Conservation (phyloP, 2,888 invertebrate genomes). For the Panopea generosa region DNA sequence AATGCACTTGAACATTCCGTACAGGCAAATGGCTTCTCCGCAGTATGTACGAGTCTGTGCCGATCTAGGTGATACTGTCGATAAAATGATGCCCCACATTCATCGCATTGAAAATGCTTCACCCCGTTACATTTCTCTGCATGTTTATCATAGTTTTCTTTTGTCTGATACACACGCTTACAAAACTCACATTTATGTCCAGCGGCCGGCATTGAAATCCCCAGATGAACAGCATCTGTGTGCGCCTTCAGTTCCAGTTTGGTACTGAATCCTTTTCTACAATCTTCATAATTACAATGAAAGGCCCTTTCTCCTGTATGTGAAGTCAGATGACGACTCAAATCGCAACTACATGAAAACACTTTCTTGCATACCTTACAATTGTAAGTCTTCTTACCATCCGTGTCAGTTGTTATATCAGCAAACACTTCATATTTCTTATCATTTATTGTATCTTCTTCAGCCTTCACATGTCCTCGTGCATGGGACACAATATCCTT, state of each 20-base stretch:
- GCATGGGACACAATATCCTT: slow-evolving; percentile 44
- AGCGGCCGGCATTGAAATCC: no score
- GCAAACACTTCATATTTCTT: not conserved
- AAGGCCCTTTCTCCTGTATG: no score
- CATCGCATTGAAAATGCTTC: slow-evolving; percentile 28
- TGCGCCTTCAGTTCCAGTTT: not conserved
- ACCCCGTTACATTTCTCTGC: slow-evolving; percentile 18
- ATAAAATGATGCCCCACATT: slow-evolving; percentile 35
- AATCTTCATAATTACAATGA: not conserved
- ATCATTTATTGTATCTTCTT: not conserved
- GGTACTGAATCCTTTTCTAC: not conserved
- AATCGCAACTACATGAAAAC: not conserved
- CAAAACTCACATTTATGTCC: slow-evolving; percentile 20
- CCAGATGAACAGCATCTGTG: not conserved
- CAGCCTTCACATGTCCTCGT: slow-evolving; percentile 5
- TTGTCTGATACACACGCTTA: slow-evolving; percentile 14
- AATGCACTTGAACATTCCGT: not conserved
- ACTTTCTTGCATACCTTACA: slow-evolving; percentile 12
- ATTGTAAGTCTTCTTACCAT: not conserved
- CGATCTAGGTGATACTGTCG: slow-evolving; percentile 35
- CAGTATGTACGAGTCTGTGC: slow-evolving; percentile 20
- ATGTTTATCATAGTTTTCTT: slow-evolving; percentile 26
- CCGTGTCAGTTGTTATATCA: no score
- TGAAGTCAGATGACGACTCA: no score
- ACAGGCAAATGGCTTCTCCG: not conserved